Evolutionary conservation across 2,113 vertebrate species (phyloP), one percentile per base, ranked within the genome.

Genomic region (Platysteira castanea): DNA sequence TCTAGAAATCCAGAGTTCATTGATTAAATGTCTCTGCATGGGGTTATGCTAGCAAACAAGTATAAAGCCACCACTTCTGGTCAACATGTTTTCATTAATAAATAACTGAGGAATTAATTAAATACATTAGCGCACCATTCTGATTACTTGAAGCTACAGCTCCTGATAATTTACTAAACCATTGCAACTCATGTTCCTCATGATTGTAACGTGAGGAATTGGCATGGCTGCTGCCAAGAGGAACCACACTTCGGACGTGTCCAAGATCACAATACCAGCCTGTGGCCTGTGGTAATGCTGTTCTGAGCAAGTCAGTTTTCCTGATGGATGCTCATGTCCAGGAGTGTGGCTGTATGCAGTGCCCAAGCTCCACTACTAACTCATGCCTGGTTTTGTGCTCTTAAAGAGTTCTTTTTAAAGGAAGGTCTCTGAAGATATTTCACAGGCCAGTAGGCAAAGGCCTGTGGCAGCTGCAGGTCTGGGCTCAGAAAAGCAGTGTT

Each of bases 231-330:
- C 54, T 83, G 24, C 41, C 49, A n/a, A 46, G 81, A 53, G 35
- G 39, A 81, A 10, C 4, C 3, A 4, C 15, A 12, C 2, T 42
- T 67, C 64, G 46, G 46, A 2, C 0, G 0, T 8, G 31, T 44
- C 61, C 73, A 30, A 1, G 22, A 42, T 35, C 15, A 64, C 42
- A 27, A 2, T 8, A 10, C 3, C 35, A 33, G 18, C 17, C 33
- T 87, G 54, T 17, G 50, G 39, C 14, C 0, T 15, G 37, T 30
- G 42, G 24, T 31, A 64, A 31, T 4, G 22, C 35, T 85, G 31
- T 41, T 76, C 54, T 49, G 57, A 53, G 65, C 49, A 60, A 19
- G 9, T 47, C 37, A 17, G 13, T 60, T 31, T 52, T 53, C 18
- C 9, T 1, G n/a, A n/a, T 11, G n/a, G 18, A 33, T 26, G 4